Evolutionary conservation across 2,888 invertebrate genomes (phyloP), one percentile per base, ranked within the genome.

Genomic region (Venusia cambrica): DNA sequence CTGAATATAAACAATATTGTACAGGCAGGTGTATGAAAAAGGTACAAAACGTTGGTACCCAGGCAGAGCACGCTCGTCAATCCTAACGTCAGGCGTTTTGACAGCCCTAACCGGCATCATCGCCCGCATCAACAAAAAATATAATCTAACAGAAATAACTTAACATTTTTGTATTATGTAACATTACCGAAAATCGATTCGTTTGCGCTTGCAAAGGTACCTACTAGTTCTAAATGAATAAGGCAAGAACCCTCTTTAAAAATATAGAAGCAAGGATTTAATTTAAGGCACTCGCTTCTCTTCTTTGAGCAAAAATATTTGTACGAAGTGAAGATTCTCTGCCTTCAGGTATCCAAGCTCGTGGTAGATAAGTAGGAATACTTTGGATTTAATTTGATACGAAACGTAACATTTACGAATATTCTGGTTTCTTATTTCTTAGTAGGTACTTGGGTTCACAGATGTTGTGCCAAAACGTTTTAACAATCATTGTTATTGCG

Each of bases 71-170:
- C 73, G 79, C 78, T 83, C 83, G 85, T 87, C 85, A 85, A 83
- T 85, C 81, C 72, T 65, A 54, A 71, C 76, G 83, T 85, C 85
- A 84, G 63, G 69, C 67, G 62, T 74, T 84, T 76, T 85, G 85
- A 87, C 85, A 85, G 85, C 73, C 70, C 66, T 74, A 77, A 83
- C 83, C 83, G 84, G 75, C 83, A 79, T 84, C 84, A 81, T 62
- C 71, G 73, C 58, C 54, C 62, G 62, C 50, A 61, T 66, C 41
- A 52, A 61, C 57, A 61, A 62, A 64, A 57, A 72, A 77, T 71
- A 34, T 34, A 39, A 34, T 34, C 50, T 36, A 19, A 35, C 46
- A 49, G 24, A 34, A 37, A 34, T 20, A n/a, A n/a, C n/a, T n/a
- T n/a, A n/a, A n/a, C n/a, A n/a, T n/a, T n/a, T n/a, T n/a, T n/a